These are phyloP conservation scores for Ianthella basta DNA, from an alignment of 37 sponge, comb jelly and placozoan species.

Conservation along the genomic window DNA sequence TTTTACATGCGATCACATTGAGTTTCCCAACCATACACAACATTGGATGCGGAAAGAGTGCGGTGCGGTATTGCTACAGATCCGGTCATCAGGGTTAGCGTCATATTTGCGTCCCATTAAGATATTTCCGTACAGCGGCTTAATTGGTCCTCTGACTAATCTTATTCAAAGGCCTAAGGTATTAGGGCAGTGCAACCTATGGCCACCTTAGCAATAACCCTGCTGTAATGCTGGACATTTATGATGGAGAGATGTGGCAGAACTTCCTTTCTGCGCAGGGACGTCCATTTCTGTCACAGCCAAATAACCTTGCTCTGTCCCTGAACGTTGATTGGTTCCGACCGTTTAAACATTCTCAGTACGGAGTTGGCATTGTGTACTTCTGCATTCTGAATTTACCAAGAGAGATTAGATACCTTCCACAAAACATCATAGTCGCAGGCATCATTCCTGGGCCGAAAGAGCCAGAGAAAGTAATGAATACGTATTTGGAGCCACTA, in stretches of 20 bases:
- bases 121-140: slow-evolving; percentile 17
- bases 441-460: slow-evolving; percentile 59
- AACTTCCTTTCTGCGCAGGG: not conserved
- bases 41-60: slow-evolving; percentile 17
- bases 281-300: slow-evolving; percentile 5
- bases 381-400: slow-evolving; percentile 38
- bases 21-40: slow-evolving; percentile 46
- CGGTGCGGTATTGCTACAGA: slow-evolving; percentile 18
- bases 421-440: slow-evolving; percentile 50
- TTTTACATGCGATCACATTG: slow-evolving; percentile 6
- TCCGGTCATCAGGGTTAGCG: not conserved
- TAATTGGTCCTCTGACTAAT: slow-evolving; percentile 26
- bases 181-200: slow-evolving; percentile 47
- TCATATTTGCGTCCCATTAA: slow-evolving; percentile 28
- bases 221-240: slow-evolving; percentile 35
- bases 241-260: slow-evolving; percentile 62
- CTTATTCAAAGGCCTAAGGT: slow-evolving; percentile 19
- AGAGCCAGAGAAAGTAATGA: slow-evolving; percentile 41
- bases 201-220: slow-evolving; percentile 10
- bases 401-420: slow-evolving; percentile 10
- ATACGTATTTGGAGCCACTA: slow-evolving; percentile 36
- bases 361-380: slow-evolving; percentile 27
- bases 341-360: slow-evolving; percentile 30
- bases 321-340: slow-evolving; percentile 63
- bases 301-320: slow-evolving; percentile 31